Percentiles rank a stretch among this genome's conserved stretches.
phyloP scores from a whole-genome alignment of 2,888 invertebrate genomes.

The Ophonus ardosiacus region DNA sequence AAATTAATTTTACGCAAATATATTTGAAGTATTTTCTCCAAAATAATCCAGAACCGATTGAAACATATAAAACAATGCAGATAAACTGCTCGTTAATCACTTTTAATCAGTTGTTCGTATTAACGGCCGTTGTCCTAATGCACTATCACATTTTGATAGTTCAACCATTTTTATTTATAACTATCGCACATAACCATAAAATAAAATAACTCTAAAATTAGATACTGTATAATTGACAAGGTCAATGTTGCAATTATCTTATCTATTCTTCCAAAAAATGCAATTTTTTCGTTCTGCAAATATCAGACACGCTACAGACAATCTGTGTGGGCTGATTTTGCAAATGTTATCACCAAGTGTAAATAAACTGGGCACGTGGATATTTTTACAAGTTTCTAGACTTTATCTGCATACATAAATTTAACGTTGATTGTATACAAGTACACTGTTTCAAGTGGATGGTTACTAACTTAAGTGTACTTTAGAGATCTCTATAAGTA shows the following conservation, averaged over 20 bases:
- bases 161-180: too few relatives aligned
- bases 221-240: neutral
- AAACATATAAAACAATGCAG: too few relatives aligned
- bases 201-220: neutral
- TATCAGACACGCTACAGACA: conserved; percentile 32
- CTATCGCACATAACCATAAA: neutral
- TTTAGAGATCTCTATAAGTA: conserved; percentile 16
- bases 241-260: conserved; percentile 13
- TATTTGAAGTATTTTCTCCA: too few relatives aligned
- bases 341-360: conserved; percentile 14
- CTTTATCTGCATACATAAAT: conserved; percentile 30
- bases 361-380: conserved; percentile 15
- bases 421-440: conserved; percentile 31
- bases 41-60: too few relatives aligned
- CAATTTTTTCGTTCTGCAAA: neutral
- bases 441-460: conserved; percentile 25
- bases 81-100: too few relatives aligned
- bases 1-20: too few relatives aligned
- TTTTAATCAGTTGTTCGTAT: too few relatives aligned
- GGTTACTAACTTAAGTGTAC: conserved; percentile 28
- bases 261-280: neutral
- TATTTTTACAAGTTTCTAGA: conserved; percentile 18
- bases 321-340: conserved; percentile 14
- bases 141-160: too few relatives aligned
- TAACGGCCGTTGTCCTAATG: too few relatives aligned